Evolutionary conservation across 2,797 vertebrate genomes (phyloP), one percentile per base, ranked within the genome.

Genomic region (Euthynnus affinis): DNA sequence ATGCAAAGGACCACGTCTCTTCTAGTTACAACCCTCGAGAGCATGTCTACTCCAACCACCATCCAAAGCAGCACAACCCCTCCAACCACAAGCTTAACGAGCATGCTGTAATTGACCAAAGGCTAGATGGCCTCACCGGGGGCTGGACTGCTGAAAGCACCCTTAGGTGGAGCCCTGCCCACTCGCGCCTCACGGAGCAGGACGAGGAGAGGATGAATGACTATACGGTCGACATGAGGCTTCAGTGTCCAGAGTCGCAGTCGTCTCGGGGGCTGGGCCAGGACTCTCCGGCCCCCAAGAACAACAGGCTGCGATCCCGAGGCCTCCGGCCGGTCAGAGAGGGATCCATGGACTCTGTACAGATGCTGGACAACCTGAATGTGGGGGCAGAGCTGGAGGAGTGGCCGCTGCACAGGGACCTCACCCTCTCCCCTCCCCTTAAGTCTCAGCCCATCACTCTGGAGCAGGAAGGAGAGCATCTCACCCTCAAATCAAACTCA

Each of bases 331-430:
- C 92, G 0, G 94, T 94, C 78, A 90, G 95, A 92, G 95, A 96
- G 88, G 94, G 92, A 60, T 97, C 96, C 15, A 91, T 95, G 87
- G 98, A 99, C 87, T 96, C 97, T 3, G 98, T 99, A 87, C 98
- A 99, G 95, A 97, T 98, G 96, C 96, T 99, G 95, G 97, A 97
- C 94, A 98, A 95, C 91, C 95, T 99, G 96, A 96, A 97, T 96
- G 96, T 97, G 73, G 97, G 96, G 88, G 96, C 96, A 72, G 96
- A 97, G 91, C 93, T 96, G 5, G 98, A 98, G 91, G 96, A 97
- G 80, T 96, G 97, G 95, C 97, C 98, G 44, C 95, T 98, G 93
- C 96, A 98, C 93, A 96, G 97, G 95, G 98, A 98, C 95, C 94
- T 99, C 82, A 98, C 97, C 90, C 97, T 98, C 91, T 99, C 98